A percentile compares a stretch with the other conserved stretches of the same genome.
phyloP scores from a whole-genome alignment of 2,888 invertebrate genomes.

The Steinernema carpocapsae region DNA sequence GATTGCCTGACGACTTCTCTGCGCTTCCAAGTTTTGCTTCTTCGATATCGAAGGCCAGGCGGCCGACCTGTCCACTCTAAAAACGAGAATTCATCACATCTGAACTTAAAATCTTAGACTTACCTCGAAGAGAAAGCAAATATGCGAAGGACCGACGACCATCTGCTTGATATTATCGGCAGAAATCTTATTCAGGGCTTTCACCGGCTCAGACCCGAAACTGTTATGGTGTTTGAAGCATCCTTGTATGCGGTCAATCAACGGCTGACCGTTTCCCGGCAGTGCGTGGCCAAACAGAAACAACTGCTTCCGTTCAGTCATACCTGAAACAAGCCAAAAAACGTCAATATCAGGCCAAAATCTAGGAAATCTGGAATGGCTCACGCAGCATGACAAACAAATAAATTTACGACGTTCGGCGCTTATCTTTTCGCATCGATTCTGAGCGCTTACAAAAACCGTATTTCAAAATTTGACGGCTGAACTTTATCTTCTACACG shows the following conservation, averaged over 20 bases:
- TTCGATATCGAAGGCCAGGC: conserved; percentile 45
- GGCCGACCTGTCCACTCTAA: conserved; percentile 48
- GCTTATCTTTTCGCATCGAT: background rate
- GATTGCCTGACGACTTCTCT: conserved; percentile 23
- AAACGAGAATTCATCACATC: conserved; percentile 11
- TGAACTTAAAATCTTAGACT: background rate
- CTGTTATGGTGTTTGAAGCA: conserved; percentile 48
- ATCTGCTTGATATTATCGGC: conserved; percentile 52
- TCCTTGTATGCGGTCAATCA: conserved; percentile 50
- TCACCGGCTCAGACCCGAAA: conserved; percentile 39
- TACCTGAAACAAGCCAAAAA: background rate
- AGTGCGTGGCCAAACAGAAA: conserved; percentile 51
- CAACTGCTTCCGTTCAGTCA: conserved; percentile 48
- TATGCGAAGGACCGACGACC: conserved; percentile 54
- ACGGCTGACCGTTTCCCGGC: conserved; percentile 46
- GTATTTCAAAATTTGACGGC: background rate
- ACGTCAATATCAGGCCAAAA: background rate
- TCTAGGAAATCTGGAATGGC: background rate
- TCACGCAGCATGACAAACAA: background rate
- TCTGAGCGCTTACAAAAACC: background rate
- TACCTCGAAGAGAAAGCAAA: conserved; percentile 56
- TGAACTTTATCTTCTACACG: background rate
- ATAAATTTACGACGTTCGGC: background rate
- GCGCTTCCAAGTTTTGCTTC: conserved; percentile 22
- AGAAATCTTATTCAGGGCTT: conserved; percentile 41